phyloP scores from a whole-genome alignment of 2,888 invertebrate species.

The Eumerus sabulonum region DNA sequence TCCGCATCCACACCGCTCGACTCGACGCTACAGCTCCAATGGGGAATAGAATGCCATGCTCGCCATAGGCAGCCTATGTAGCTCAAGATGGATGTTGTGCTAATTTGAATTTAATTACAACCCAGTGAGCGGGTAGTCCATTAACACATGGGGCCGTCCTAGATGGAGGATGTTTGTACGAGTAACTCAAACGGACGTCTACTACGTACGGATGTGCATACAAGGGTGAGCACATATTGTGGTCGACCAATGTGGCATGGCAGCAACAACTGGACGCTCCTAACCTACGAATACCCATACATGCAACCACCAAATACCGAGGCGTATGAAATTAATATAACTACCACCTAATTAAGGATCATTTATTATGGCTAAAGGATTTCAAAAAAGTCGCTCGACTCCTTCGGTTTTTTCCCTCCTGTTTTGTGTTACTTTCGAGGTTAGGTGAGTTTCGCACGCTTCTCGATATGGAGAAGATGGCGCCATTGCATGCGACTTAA shows the following conservation, averaged over 20 bases:
- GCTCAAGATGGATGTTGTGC: constrained; percentile 73
- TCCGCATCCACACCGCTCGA: constrained; percentile 20
- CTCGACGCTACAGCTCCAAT: neutral
- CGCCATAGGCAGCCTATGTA: constrained; percentile 12
- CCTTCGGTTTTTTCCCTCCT: too few relatives aligned
- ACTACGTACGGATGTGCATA: constrained; percentile 46
- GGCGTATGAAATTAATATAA: constrained; percentile 76
- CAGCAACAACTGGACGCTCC: neutral
- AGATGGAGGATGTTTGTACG: constrained; percentile 65
- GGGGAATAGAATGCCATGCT: constrained; percentile 37
- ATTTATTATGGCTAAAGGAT: constrained; percentile 73
- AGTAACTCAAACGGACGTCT: constrained; percentile 51
- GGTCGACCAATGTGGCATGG: neutral
- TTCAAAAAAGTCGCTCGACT: constrained; percentile 35
- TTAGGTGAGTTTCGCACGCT: constrained; percentile 65
- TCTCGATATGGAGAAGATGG: constrained; percentile 51
- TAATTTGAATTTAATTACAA: constrained; percentile 78
- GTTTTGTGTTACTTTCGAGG: constrained; percentile 46
- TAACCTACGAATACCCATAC: neutral
- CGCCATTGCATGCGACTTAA: constrained; percentile 64
- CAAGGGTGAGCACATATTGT: constrained; percentile 36
- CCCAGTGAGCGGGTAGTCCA: constrained; percentile 71
- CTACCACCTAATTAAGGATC: constrained; percentile 76
- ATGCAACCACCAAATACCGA: constrained; percentile 63
- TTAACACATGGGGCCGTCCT: constrained; percentile 72